Conservation (phyloP, 2,797 vertebrate genomes). For the Poeciliopsis infans region DNA sequence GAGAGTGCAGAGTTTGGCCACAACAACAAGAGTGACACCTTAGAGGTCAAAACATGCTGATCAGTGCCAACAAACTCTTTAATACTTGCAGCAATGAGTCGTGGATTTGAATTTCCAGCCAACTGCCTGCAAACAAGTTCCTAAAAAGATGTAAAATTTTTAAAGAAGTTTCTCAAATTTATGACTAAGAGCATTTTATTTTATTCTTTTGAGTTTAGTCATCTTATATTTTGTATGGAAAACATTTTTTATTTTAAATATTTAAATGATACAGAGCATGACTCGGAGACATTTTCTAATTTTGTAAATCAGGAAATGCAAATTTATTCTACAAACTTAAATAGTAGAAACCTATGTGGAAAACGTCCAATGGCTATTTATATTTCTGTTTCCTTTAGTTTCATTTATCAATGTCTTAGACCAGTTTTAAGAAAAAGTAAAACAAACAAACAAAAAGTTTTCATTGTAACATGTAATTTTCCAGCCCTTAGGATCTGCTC, state of each 20-base stretch:
- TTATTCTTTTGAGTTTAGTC: not conserved
- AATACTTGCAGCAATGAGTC: not conserved
- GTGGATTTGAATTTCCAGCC: not conserved
- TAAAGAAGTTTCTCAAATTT: not conserved
- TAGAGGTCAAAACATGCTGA: not conserved
- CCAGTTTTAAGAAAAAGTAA: not conserved
- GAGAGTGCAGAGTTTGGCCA: constrained; percentile 13
- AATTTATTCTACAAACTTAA: not conserved
- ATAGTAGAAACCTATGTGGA: not conserved
- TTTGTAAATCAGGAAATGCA: not conserved
- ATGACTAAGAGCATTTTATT: not conserved
- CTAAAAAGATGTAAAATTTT: not conserved
- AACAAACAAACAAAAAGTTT: not conserved
- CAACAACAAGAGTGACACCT: constrained; percentile 26
- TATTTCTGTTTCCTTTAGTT: not conserved
- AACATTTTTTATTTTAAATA: not conserved
- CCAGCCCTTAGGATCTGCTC: not conserved
- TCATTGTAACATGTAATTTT: not conserved
- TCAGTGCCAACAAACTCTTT: not conserved
- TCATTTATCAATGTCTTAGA: not conserved
- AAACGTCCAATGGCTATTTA: not conserved
- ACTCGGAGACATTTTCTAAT: not conserved
- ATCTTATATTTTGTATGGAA: not conserved
- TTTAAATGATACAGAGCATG: not conserved
- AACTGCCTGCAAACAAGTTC: not conserved